Percentiles rank a stretch among this genome's conserved stretches.
Evolutionary conservation across 2,888 invertebrate species (phyloP).

Genomic region (Acanthococcus lagerstroemiae): DNA sequence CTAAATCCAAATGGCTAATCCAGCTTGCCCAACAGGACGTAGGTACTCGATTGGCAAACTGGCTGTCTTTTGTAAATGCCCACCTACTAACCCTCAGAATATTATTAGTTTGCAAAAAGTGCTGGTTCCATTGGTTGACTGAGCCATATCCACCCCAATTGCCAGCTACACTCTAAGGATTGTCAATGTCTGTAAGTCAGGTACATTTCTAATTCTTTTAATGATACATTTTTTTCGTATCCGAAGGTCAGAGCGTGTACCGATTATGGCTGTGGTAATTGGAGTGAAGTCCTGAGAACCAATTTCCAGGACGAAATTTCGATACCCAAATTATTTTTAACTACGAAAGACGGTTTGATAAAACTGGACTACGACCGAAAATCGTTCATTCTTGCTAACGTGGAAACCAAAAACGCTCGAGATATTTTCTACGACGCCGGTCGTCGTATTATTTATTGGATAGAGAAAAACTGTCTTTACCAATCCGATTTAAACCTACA

Average conservation of each 20-base stretch:
- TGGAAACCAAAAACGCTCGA: conserved; percentile 5
- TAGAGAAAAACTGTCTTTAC: conserved; percentile 9
- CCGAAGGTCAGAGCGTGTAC: conserved; percentile 70
- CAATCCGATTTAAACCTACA: conserved; percentile 11
- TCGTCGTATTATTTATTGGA: conserved; percentile 4
- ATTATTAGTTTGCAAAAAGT: too few species aligned
- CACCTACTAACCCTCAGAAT: too few species aligned
- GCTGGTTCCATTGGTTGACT: too few species aligned
- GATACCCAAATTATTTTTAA: conserved; percentile 16
- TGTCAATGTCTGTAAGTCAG: background rate
- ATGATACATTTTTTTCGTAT: background rate
- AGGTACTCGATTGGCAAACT: too few species aligned
- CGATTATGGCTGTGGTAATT: conserved; percentile 62
- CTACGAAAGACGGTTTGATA: conserved; percentile 16
- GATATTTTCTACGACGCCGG: conserved; percentile 14
- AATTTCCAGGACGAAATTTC: conserved; percentile 22
- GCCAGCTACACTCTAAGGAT: background rate
- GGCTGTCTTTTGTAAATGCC: too few species aligned
- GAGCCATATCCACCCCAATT: background rate
- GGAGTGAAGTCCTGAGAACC: conserved; percentile 50
- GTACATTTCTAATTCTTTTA: background rate
- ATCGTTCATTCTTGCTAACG: conserved; percentile 3
- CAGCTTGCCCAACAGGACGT: too few species aligned
- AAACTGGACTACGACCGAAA: conserved; percentile 25
- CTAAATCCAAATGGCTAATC: too few species aligned